Evolutionary conservation across 1,140 invertebrate genomes (phyloP).

Genomic region (Sarcophaga peregrina): DNA sequence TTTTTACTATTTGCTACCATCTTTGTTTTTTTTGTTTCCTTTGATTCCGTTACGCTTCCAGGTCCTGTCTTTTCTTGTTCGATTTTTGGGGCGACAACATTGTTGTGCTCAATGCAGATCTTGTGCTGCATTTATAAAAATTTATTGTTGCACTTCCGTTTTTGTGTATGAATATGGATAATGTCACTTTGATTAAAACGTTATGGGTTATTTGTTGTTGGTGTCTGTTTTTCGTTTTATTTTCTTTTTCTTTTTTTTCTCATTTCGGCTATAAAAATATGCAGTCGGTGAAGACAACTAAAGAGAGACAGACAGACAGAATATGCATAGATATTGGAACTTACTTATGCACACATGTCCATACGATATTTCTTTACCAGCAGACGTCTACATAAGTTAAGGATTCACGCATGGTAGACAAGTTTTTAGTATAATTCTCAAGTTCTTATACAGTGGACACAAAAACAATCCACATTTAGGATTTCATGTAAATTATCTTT

Average conservation of each 20-base stretch:
- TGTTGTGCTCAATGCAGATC: slow-evolving; percentile 22
- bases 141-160: slow-evolving; percentile 28
- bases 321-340: background rate
- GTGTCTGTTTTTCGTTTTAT: background rate
- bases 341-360: too few species aligned
- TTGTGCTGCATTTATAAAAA: slow-evolving; percentile 25
- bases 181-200: slow-evolving; percentile 40
- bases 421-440: too few species aligned
- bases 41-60: too few species aligned
- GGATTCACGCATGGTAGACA: too few species aligned
- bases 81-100: background rate
- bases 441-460: too few species aligned
- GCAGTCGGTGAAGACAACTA: background rate
- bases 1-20: background rate
- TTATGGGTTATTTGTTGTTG: slow-evolving; percentile 40
- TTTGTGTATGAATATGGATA: slow-evolving; percentile 37
- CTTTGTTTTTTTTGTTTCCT: background rate
- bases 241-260: too few species aligned
- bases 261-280: background rate
- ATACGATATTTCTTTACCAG: too few species aligned
- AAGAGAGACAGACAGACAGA: background rate
- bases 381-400: too few species aligned
- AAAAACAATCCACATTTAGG: too few species aligned
- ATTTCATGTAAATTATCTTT: too few species aligned
- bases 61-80: background rate